Conservation (phyloP, 2,797 vertebrate genomes). For the Poeciliopsis presidionis region DNA sequence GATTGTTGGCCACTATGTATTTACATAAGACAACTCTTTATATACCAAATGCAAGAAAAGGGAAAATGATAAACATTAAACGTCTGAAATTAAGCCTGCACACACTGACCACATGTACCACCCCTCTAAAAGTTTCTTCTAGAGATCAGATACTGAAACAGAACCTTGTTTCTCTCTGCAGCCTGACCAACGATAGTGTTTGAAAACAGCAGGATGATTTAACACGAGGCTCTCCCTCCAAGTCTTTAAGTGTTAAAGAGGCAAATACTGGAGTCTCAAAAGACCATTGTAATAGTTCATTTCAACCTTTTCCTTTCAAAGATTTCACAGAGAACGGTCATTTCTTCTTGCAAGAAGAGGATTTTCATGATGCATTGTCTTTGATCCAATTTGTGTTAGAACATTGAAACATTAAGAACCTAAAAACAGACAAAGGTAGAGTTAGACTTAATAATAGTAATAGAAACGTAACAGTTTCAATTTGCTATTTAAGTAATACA, state of each 20-base stretch:
- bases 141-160: slow-evolving; percentile 20
- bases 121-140: slow-evolving; percentile 13
- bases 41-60: slow-evolving; percentile 55
- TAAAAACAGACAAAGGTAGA: slow-evolving; percentile 54
- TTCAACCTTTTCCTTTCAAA: slow-evolving; percentile 32
- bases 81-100: slow-evolving; percentile 55
- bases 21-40: slow-evolving; percentile 63
- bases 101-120: background rate
- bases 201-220: slow-evolving; percentile 61
- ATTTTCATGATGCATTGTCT: slow-evolving; percentile 64
- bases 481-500: background rate
- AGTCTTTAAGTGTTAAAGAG: slow-evolving; percentile 47
- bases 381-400: slow-evolving; percentile 84
- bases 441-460: background rate
- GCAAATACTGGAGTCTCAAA: slow-evolving; percentile 67
- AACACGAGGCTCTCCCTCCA: slow-evolving; percentile 41
- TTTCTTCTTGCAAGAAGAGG: slow-evolving; percentile 20
- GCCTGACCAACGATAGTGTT: slow-evolving; percentile 37
- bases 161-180: slow-evolving; percentile 23
- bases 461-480: background rate
- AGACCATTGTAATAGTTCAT: slow-evolving; percentile 50
- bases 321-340: slow-evolving; percentile 48
- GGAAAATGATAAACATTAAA: slow-evolving; percentile 58
- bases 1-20: slow-evolving; percentile 67
- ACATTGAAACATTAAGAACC: slow-evolving; percentile 99